A percentile compares a stretch with the other conserved stretches of the same genome.
Evolutionary conservation across 2,113 vertebrate species (phyloP).

Genomic region (Bubo scandiacus): DNA sequence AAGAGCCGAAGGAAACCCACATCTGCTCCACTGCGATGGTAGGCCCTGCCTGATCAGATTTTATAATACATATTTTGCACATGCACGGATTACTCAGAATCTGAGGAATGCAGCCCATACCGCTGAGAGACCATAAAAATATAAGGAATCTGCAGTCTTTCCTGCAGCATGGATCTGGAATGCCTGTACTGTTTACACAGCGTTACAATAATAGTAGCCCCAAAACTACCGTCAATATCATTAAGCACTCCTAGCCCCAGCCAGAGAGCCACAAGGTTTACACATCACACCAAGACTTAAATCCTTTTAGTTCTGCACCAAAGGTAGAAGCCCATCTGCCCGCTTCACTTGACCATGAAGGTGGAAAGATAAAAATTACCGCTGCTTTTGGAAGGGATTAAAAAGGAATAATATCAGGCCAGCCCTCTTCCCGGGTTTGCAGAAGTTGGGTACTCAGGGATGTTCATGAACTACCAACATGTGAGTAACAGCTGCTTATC

Average conservation of each 20-base stretch:
- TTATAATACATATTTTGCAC: conserved; percentile 30
- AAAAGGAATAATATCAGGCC: background rate
- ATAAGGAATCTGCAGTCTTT: conserved; percentile 30
- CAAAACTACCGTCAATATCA: background rate
- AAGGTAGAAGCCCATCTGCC: background rate
- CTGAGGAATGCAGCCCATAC: conserved; percentile 55
- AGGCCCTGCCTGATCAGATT: conserved; percentile 4
- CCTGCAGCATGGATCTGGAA: conserved; percentile 29
- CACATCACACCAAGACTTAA: fast-evolving
- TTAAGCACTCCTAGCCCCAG: background rate
- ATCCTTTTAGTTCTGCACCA: background rate
- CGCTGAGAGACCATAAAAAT: conserved; percentile 45
- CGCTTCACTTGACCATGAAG: background rate
- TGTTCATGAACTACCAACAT: background rate
- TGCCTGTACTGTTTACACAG: background rate
- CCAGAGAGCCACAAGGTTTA: background rate
- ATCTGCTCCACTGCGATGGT: background rate
- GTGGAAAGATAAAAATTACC: background rate
- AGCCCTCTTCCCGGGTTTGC: background rate
- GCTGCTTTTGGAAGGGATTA: background rate
- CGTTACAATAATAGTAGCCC: background rate
- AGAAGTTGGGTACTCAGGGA: background rate
- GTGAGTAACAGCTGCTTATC: background rate
- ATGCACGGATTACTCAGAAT: conserved; percentile 32
- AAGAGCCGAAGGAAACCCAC: conserved; percentile 16